phyloP scores from a whole-genome alignment of 64 coral and sea anemone species.

The Montipora cactus region DNA sequence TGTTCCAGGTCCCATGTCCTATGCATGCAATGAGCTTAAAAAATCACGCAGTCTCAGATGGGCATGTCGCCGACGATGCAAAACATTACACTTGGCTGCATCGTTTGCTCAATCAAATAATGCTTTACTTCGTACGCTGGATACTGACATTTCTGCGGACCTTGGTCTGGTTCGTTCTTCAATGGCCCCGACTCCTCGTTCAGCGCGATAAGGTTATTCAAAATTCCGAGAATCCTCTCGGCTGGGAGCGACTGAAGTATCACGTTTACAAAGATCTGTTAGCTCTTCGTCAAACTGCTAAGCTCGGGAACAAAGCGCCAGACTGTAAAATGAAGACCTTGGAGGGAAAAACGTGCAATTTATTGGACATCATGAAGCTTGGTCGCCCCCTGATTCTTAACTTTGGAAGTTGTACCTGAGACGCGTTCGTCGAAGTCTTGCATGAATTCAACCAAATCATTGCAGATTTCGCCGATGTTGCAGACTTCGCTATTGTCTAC shows the following conservation, averaged over 20 bases:
- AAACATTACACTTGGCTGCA: background rate
- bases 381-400: conserved; percentile 49
- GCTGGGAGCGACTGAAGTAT: background rate
- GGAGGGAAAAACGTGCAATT: background rate
- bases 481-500: conserved; percentile 57
- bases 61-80: no score
- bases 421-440: background rate
- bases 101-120: background rate
- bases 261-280: background rate
- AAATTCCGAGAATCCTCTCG: background rate
- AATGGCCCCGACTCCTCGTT: background rate
- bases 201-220: background rate
- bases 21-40: no score
- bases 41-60: no score
- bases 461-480: conserved; percentile 30
- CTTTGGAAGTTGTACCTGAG: conserved; percentile 60
- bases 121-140: background rate
- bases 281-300: conserved; percentile 2
- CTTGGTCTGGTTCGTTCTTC: conserved; percentile 6
- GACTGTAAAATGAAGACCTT: conserved; percentile 19
- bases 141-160: background rate
- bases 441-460: conserved; percentile 25
- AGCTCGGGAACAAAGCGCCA: conserved; percentile 30
- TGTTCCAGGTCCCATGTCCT: no score
- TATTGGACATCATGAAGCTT: conserved; percentile 48